Conservation (phyloP, 2,888 invertebrate species). For the Fragum whitleyi region DNA sequence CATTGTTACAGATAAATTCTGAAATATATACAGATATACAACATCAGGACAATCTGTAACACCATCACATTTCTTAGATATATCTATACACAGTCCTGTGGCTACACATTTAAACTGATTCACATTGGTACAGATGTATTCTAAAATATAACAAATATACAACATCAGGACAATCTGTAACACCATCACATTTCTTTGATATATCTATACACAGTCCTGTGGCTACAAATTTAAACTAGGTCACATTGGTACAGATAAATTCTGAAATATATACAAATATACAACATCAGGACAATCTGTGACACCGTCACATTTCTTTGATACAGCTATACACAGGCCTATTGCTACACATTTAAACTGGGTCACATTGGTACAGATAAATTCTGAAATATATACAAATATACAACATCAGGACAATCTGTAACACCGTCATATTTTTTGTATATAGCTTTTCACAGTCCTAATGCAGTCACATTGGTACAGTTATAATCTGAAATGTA, state of each 20-base stretch:
- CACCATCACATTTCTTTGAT: conserved; percentile 94
- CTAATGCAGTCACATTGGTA: conserved; percentile 59
- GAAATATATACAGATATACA: no score
- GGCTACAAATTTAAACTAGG: conserved; percentile 52
- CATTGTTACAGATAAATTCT: conserved; percentile 39
- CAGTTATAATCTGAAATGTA: no score
- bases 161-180: conserved; percentile 86
- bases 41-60: conserved; percentile 87
- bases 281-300: conserved; percentile 85
- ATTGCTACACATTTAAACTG: conserved; percentile 57
- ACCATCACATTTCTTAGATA: conserved; percentile 94
- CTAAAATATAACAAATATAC: no score
- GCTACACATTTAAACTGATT: conserved; percentile 54
- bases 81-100: conserved; percentile 90
- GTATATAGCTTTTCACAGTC: conserved; percentile 91
- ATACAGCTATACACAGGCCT: conserved; percentile 91
- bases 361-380: conserved; percentile 31
- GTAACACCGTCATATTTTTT: conserved; percentile 95
- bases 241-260: conserved; percentile 33
- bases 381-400: conserved; percentile 46
- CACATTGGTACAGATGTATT: conserved; percentile 35
- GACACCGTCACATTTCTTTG: conserved; percentile 95
- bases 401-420: conserved; percentile 84
- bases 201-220: conserved; percentile 90
- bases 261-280: no score